These are phyloP conservation scores for Psammodynastes pulverulentus DNA, from an alignment of 2,113 vertebrate species.

Conservation along the genomic window DNA sequence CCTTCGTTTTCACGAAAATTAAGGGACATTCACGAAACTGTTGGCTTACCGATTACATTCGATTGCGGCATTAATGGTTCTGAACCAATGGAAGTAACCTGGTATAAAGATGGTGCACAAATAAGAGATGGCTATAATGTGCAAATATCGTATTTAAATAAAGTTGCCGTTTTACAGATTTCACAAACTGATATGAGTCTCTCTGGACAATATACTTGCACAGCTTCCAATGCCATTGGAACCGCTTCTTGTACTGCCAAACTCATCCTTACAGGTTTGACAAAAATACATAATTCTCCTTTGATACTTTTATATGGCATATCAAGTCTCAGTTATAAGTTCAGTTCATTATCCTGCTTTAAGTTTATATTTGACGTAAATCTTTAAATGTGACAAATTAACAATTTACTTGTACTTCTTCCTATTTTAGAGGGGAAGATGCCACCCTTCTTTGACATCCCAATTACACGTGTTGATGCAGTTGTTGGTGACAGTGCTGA, in stretches of 20 bases:
- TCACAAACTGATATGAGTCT: slow-evolving; percentile 79
- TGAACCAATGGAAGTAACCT: slow-evolving; percentile 86
- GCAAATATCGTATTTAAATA: slow-evolving; percentile 84
- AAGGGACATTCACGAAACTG: slow-evolving; percentile 86
- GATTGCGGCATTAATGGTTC: slow-evolving; percentile 93
- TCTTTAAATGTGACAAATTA: slow-evolving; percentile 19
- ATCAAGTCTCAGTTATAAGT: not conserved
- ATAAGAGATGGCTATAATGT: slow-evolving; percentile 76
- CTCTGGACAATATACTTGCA: slow-evolving; percentile 90
- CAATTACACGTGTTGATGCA: slow-evolving; percentile 82
- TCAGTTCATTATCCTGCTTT: not conserved
- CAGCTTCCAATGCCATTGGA: slow-evolving; percentile 90
- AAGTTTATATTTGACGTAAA: not conserved
- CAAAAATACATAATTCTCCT: not conserved
- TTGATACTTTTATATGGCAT: not conserved
- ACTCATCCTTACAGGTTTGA: slow-evolving; percentile 92
- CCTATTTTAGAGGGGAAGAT: slow-evolving; percentile 81
- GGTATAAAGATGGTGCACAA: slow-evolving; percentile 88
- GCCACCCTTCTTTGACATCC: slow-evolving; percentile 90
- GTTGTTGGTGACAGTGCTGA: slow-evolving; percentile 88
- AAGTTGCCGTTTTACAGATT: slow-evolving; percentile 85
- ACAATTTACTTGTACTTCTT: slow-evolving; percentile 41
- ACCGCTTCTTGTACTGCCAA: slow-evolving; percentile 90
- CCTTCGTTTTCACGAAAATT: slow-evolving; percentile 94
- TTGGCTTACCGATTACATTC: slow-evolving; percentile 81